These are phyloP conservation scores for Zoanthus solanderi DNA, from an alignment of 92 coral and sea anemone genomes.

Conservation along the genomic window DNA sequence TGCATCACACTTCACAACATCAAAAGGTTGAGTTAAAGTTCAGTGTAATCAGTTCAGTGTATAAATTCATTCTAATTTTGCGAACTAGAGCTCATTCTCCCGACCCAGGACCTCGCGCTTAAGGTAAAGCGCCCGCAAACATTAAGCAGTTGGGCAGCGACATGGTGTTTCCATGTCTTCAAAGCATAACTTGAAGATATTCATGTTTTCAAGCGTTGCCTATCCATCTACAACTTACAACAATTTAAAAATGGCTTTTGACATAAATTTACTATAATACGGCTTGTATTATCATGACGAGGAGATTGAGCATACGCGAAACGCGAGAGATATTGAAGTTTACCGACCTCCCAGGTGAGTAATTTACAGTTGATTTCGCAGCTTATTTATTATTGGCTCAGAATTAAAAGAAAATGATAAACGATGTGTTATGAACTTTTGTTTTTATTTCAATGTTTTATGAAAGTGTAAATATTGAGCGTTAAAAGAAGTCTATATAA, in stretches of 20 bases:
- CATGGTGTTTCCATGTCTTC: background rate
- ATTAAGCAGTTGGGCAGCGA: background rate
- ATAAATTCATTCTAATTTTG: too few species aligned
- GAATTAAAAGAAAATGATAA: background rate
- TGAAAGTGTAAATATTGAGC: too few species aligned
- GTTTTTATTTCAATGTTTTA: background rate
- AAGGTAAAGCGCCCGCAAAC: background rate
- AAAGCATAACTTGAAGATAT: background rate
- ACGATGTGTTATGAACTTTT: background rate
- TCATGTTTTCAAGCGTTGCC: background rate
- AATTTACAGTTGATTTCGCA: background rate
- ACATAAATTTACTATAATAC: background rate
- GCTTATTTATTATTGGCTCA: background rate
- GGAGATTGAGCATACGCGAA: constrained; percentile 9
- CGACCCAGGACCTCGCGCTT: too few species aligned
- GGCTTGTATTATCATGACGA: background rate
- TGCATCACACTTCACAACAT: too few species aligned
- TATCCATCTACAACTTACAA: too few species aligned
- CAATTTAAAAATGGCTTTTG: too few species aligned
- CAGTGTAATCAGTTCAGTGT: too few species aligned
- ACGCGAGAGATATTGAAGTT: constrained; percentile 25
- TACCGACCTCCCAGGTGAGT: constrained; percentile 35
- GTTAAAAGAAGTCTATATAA: too few species aligned
- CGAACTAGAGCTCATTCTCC: too few species aligned
- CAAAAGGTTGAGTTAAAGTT: too few species aligned